Conservation (phyloP, 1,140 invertebrate species). For the Heliconius himera region DNA sequence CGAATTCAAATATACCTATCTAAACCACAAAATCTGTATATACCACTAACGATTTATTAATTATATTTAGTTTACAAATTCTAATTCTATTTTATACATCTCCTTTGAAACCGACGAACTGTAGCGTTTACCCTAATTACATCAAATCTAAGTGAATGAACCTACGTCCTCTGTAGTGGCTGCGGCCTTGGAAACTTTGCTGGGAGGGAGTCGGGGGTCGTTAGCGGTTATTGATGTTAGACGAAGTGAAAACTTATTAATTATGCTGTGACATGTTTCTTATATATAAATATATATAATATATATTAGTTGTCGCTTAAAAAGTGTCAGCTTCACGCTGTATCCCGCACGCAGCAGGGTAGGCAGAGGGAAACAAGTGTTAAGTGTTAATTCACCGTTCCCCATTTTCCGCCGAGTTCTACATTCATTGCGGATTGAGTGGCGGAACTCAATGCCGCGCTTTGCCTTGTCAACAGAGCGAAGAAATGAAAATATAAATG, state of each 20-base stretch:
- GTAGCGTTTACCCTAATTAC: slow-evolving; percentile 40
- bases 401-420: too few species aligned
- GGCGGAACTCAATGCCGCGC: too few species aligned
- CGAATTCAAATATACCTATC: too few species aligned
- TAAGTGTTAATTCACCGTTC: too few species aligned
- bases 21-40: neutral
- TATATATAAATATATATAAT: neutral
- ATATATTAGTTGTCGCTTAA: too few species aligned
- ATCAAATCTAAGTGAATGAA: slow-evolving; percentile 37
- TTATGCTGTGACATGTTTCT: neutral
- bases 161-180: slow-evolving; percentile 14
- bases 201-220: neutral
- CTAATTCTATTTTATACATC: neutral
- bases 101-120: slow-evolving; percentile 35
- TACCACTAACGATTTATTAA: neutral
- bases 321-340: too few species aligned
- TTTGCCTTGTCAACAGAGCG: too few species aligned
- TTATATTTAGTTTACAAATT: slow-evolving; percentile 15
- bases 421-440: too few species aligned
- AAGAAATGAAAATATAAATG: too few species aligned
- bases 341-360: too few species aligned
- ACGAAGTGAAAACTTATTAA: neutral
- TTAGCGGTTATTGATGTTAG: slow-evolving; percentile 5
- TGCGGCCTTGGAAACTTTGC: neutral
- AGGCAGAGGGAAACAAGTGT: too few species aligned